Conservation (phyloP, 2,113 vertebrate genomes). For the Psammodynastes pulverulentus region DNA sequence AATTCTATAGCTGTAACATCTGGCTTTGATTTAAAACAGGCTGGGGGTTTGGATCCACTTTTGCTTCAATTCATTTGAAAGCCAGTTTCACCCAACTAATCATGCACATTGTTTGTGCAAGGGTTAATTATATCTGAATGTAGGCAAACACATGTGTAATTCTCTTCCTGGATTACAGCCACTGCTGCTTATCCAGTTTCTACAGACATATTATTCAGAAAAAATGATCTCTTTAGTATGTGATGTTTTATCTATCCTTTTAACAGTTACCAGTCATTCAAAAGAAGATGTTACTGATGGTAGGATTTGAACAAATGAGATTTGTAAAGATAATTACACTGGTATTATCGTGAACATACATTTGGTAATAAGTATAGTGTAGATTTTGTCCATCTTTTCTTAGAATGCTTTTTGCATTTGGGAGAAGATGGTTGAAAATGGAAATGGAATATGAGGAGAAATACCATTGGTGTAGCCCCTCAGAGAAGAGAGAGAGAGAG, state of each 20-base stretch:
- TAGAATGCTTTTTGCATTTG: neutral
- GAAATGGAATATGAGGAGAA: conserved; percentile 25
- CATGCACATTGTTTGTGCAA: neutral
- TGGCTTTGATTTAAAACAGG: neutral
- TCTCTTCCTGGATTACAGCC: neutral
- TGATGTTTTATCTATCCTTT: fast-evolving
- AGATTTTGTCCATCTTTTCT: conserved; percentile 19
- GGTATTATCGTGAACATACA: neutral
- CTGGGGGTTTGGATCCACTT: neutral
- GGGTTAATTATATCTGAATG: neutral
- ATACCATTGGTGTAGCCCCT: conserved; percentile 21
- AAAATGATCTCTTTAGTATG: neutral
- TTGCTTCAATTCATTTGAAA: neutral
- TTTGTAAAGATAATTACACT: conserved; percentile 20
- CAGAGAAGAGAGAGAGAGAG: conserved; percentile 11
- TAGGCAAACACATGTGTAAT: neutral
- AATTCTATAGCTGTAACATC: neutral
- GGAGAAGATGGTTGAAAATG: neutral
- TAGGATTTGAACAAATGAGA: conserved; percentile 31
- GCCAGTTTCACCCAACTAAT: neutral
- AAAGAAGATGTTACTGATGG: neutral
- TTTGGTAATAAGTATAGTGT: conserved; percentile 15
- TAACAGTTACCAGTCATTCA: neutral
- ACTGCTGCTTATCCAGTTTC: neutral
- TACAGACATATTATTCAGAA: neutral